A percentile compares a stretch with the other conserved stretches of the same genome.
Conservation (phyloP, 1,140 invertebrate genomes). For the Tenebrio molitor region DNA sequence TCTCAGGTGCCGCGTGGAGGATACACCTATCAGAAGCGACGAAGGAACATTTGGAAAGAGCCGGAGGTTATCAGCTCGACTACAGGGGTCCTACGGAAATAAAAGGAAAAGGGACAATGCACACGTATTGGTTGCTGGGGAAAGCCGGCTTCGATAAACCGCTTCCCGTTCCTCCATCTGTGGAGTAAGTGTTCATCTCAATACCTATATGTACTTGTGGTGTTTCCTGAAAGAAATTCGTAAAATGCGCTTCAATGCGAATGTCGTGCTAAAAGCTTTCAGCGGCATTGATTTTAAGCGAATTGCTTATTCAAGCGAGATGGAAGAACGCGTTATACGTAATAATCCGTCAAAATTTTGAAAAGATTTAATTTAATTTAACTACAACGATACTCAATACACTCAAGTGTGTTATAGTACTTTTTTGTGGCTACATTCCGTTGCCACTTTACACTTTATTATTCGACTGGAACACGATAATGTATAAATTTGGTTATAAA, state of each 20-base stretch:
- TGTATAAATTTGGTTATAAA: no score
- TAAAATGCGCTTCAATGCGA: slow-evolving; percentile 7
- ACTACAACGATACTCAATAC: no score
- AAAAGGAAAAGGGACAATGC: slow-evolving; percentile 92
- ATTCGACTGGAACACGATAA: no score
- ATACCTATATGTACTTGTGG: not conserved
- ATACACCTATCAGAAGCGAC: slow-evolving; percentile 87
- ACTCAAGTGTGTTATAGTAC: no score
- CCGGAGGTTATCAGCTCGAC: slow-evolving; percentile 85
- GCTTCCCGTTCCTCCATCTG: slow-evolving; percentile 82
- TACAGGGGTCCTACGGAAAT: slow-evolving; percentile 86
- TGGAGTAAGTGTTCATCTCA: slow-evolving; percentile 75
- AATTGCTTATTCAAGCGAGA: not conserved
- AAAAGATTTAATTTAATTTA: no score
- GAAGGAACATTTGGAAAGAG: slow-evolving; percentile 78
- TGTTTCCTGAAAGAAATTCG: not conserved
- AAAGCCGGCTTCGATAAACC: slow-evolving; percentile 85
- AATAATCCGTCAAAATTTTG: no score
- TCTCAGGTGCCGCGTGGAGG: slow-evolving; percentile 81
- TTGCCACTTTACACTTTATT: no score
- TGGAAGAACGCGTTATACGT: no score
- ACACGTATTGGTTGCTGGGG: slow-evolving; percentile 91
- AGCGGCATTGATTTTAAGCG: not conserved
- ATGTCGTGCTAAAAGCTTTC: slow-evolving; percentile 24
- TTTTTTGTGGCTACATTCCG: no score